Percentiles rank a stretch among this genome's conserved stretches.
Conservation (phyloP, 2,113 vertebrate species). For the Megaleporinus macrocephalus region DNA sequence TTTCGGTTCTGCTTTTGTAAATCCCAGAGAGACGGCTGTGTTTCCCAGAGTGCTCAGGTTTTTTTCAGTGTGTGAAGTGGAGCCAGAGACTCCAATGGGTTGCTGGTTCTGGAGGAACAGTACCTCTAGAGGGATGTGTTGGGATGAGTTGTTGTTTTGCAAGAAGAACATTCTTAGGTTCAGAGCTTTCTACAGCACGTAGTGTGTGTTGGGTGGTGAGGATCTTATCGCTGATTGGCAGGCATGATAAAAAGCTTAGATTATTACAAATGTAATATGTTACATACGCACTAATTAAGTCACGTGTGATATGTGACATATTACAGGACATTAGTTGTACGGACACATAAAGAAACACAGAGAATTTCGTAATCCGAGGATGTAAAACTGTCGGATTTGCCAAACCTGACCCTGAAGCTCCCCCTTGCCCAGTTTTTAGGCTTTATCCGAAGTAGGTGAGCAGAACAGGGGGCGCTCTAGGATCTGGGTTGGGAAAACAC, state of each 20-base stretch:
- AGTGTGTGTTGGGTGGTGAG: conserved; percentile 2
- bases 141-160: conserved; percentile 30
- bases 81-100: conserved; percentile 29
- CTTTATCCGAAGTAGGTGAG: neutral
- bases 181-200: conserved; percentile 21
- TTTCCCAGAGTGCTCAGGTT: conserved; percentile 59
- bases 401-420: neutral
- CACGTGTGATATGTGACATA: conserved; percentile 55
- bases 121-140: conserved; percentile 28
- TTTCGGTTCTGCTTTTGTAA: conserved; percentile 64
- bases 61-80: conserved; percentile 68
- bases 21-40: conserved; percentile 72
- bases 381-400: conserved; percentile 16
- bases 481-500: neutral
- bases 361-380: conserved; percentile 44
- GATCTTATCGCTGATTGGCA: conserved; percentile 2
- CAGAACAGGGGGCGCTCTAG: neutral
- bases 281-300: conserved; percentile 56
- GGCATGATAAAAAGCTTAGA: conserved; percentile 21
- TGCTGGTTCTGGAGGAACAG: conserved; percentile 24
- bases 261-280: conserved; percentile 68
- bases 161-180: conserved; percentile 44
- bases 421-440: neutral
- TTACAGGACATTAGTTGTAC: conserved; percentile 50
- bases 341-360: neutral